Evolutionary conservation across 2,797 vertebrate genomes (phyloP).

Genomic region (Triplophysa bombifrons): DNA sequence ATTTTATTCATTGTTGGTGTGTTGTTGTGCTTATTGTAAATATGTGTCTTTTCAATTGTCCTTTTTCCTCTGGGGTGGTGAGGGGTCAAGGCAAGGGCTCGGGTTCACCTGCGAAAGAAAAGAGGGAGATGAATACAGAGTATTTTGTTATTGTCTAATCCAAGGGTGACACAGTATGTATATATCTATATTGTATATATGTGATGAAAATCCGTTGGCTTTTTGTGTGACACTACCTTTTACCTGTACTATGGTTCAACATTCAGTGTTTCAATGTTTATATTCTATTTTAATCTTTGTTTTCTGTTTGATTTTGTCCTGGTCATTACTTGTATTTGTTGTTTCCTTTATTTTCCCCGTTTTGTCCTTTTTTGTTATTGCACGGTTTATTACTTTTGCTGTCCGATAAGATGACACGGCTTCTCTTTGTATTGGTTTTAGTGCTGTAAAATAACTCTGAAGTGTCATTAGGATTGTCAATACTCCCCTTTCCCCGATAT

Average conservation of each 20-base stretch:
- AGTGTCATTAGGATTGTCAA: slow-evolving; percentile 94
- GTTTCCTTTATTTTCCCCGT: slow-evolving; percentile 44
- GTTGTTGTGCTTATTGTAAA: slow-evolving; percentile 91
- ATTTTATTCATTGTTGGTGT: slow-evolving; percentile 89
- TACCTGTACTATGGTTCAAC: slow-evolving; percentile 92
- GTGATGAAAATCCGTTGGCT: slow-evolving; percentile 91
- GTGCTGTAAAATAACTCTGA: slow-evolving; percentile 92
- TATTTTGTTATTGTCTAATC: slow-evolving; percentile 96
- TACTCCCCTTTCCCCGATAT: slow-evolving; percentile 84
- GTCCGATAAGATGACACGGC: slow-evolving; percentile 86
- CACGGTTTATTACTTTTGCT: slow-evolving; percentile 95
- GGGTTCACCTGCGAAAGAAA: slow-evolving; percentile 78
- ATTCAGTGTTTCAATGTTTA: slow-evolving; percentile 96
- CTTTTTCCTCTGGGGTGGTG: slow-evolving; percentile 69
- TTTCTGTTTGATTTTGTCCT: slow-evolving; percentile 80
- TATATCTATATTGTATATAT: slow-evolving; percentile 98
- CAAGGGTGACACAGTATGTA: slow-evolving; percentile 89
- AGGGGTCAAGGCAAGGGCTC: slow-evolving; percentile 74
- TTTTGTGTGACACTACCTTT: slow-evolving; percentile 93
- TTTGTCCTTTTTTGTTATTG: slow-evolving; percentile 78
- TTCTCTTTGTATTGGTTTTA: slow-evolving; percentile 92
- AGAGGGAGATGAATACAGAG: slow-evolving; percentile 82
- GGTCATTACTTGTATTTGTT: slow-evolving; percentile 82
- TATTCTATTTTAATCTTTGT: slow-evolving; percentile 86
- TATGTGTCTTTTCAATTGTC: slow-evolving; percentile 88